These are phyloP conservation scores for Synaphobranchus kaupii DNA, from an alignment of 2,797 vertebrate genomes.

Conservation along the genomic window DNA sequence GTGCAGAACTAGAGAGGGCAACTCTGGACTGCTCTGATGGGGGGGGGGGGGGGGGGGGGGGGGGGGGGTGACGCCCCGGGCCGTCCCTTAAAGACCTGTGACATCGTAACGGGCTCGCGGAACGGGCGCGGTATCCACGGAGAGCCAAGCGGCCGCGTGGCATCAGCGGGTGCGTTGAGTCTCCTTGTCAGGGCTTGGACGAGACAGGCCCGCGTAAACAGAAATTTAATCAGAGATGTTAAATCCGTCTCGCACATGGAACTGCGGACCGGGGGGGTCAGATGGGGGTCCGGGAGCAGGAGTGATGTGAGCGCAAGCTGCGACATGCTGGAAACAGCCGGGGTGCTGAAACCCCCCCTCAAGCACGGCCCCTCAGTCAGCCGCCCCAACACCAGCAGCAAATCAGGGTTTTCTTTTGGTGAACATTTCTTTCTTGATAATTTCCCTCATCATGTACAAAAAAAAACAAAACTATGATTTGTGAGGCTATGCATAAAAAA, in stretches of 20 bases:
- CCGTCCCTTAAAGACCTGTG: not conserved
- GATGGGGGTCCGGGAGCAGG: not conserved
- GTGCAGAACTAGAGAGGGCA: not conserved
- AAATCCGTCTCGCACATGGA: slow-evolving; percentile 53
- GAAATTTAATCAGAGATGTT: slow-evolving; percentile 54
- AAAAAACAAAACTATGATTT: not conserved
- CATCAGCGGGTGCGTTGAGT: not conserved
- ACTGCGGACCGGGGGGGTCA: slow-evolving; percentile 12
- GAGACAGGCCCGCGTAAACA: slow-evolving; percentile 39
- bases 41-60: no score
- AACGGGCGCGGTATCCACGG: no score
- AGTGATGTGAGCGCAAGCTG: slow-evolving; percentile 49
- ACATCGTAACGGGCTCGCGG: not conserved
- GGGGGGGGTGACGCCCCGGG: no score
- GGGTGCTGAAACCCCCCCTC: slow-evolving; percentile 44
- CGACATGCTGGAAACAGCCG: slow-evolving; percentile 71
- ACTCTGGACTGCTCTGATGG: not conserved
- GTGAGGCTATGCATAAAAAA: not conserved
- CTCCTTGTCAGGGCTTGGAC: not conserved
- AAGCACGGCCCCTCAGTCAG: slow-evolving; percentile 59
- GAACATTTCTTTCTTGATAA: slow-evolving; percentile 44
- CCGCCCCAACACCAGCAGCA: slow-evolving; percentile 33
- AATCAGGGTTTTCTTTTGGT: not conserved
- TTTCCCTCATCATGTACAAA: slow-evolving; percentile 18
- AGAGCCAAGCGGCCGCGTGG: not conserved